Conservation (phyloP, 2,888 invertebrate genomes). For the Mesorhabditis belari region DNA sequence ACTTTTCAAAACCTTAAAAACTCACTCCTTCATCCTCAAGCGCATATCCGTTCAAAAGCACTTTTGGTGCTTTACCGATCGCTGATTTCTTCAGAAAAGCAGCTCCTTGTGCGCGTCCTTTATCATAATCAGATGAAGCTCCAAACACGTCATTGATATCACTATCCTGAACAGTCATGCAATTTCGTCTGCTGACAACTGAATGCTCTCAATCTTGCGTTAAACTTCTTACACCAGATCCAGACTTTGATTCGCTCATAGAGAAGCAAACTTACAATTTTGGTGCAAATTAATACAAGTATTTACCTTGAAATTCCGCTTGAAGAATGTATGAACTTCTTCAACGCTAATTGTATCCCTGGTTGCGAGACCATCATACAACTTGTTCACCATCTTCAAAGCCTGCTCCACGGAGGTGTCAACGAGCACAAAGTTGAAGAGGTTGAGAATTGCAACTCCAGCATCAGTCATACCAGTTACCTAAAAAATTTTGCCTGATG, state of each 20-base stretch:
- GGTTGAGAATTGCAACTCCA: constrained; percentile 75
- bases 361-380: constrained; percentile 54
- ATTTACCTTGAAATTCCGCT: constrained; percentile 49
- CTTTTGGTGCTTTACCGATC: constrained; percentile 62
- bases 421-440: constrained; percentile 80
- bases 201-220: constrained; percentile 62
- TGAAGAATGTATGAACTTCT: constrained; percentile 66
- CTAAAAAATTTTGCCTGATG: neutral
- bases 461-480: constrained; percentile 64
- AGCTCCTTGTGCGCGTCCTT: constrained; percentile 63
- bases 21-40: constrained; percentile 59
- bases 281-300: too few relatives aligned
- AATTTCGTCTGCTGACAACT: constrained; percentile 19
- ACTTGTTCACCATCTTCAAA: constrained; percentile 74
- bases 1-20: constrained; percentile 6
- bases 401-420: constrained; percentile 69
- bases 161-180: constrained; percentile 53
- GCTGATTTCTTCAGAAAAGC: constrained; percentile 55
- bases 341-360: constrained; percentile 62
- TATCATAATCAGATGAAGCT: constrained; percentile 80
- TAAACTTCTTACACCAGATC: too few relatives aligned
- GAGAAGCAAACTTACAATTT: too few relatives aligned
- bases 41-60: constrained; percentile 84
- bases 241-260: too few relatives aligned
- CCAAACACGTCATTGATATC: constrained; percentile 71